A percentile compares a stretch with the other conserved stretches of the same genome.
phyloP scores from a whole-genome alignment of 1,140 invertebrate genomes.

The Diachasmimorpha longicaudata region DNA sequence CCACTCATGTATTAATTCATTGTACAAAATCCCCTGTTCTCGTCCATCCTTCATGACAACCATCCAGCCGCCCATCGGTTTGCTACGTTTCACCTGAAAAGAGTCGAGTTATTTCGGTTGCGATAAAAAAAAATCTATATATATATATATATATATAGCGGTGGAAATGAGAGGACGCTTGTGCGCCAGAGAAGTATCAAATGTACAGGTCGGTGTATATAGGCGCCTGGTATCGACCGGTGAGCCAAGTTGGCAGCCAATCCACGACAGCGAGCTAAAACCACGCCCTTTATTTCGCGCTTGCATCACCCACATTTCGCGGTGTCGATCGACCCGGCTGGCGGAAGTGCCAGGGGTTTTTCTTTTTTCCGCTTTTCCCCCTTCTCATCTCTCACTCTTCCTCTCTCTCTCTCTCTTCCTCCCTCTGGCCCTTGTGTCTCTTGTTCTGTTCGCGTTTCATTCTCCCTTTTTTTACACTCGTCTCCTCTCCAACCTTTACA shows the following conservation, averaged over 20 bases:
- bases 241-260: conserved; percentile 61
- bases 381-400: not conserved
- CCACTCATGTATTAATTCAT: conserved; percentile 37
- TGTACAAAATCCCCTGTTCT: conserved; percentile 42
- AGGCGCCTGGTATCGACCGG: conserved; percentile 61
- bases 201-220: conserved; percentile 57
- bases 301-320: conserved; percentile 57
- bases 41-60: not conserved
- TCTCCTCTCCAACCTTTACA: not conserved
- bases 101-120: not conserved
- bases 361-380: conserved; percentile 11
- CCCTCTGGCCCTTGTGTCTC: not conserved
- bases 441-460: not conserved
- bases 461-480: conserved; percentile 2
- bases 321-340: conserved; percentile 42
- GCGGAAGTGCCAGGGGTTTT: conserved; percentile 31
- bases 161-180: conserved; percentile 28
- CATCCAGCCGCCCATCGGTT: not conserved
- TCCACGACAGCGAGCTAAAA: conserved; percentile 61
- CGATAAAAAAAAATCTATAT: not conserved
- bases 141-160: not conserved
- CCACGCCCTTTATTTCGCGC: conserved; percentile 64
- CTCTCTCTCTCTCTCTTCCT: not conserved
- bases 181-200: conserved; percentile 57
- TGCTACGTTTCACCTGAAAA: not conserved